Evolutionary conservation across 2,888 invertebrate species (phyloP), one percentile per base, ranked within the genome.

Genomic region (Andrena fulva): DNA sequence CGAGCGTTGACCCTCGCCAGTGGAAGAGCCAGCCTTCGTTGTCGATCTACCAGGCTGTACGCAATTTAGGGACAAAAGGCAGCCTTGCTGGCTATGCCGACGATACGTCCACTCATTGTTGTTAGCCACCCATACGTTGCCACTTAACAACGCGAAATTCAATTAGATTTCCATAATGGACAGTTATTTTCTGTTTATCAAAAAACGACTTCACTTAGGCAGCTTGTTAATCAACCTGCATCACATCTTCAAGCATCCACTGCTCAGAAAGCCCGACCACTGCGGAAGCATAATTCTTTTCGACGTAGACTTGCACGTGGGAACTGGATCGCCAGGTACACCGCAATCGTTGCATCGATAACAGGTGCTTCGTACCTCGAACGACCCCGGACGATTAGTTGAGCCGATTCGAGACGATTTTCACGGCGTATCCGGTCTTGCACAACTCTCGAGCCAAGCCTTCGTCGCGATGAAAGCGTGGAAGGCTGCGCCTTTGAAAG

Each of bases 301-400:
- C 24, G 4, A 31, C 31, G 27, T 33, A 5, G 29, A 64, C n/a
- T 48, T 48, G n/a, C 42, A 35, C 29, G 60, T 68, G 52, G n/a
- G 48, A 70, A 52, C 20, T 8, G 2, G 2, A 62, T n/a, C 6
- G 64, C 42, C 59, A 70, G 33, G 64, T 71, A 56, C 50, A 56
- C 24, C 31, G 16, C 16, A 50, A 71, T 63, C 50, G 63, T 16
- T 20, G 54, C 2, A 7, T 7, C 68, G 56, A 62, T 72, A 85
- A 84, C 85, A 92, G 91, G 92, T 92, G 90, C 35, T 8, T 90
- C 92, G 92, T 90, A 92, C 91, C 92, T 89, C 85, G 84, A 77
- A 91, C 10, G 73, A 67, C 80, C 70, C 82, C 79, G 68, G 73
- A 52, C 80, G 80, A 92, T 91, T 91, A 84, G 90, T 78, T 86